Base-by-base conservation (phyloP, 1,140 invertebrate genomes). In the Babylonia areolata region DNA sequence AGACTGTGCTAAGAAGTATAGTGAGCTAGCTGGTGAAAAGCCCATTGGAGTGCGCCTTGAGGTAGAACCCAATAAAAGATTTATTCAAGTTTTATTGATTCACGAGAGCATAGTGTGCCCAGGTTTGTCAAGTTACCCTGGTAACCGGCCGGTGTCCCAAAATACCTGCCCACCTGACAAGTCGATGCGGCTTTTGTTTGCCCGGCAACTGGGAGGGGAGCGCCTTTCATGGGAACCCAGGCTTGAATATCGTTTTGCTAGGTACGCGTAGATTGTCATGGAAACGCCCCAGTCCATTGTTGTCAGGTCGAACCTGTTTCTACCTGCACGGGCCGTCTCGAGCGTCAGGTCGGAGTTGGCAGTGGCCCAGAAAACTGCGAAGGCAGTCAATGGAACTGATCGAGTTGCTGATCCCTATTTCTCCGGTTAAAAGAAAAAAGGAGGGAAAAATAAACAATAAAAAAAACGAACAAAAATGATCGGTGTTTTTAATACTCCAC, bases 31-130 rank as follows among this genome's bases (percentile, higher is more conserved):
- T 64, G 39, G 78, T n/a, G 39, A 81, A 84, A 73, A 33, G 64
- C 39, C 69, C 82, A 46, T 33, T 73, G 64, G 75, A 23, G 15
- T 64, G 82, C 82, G 69, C 42, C 77, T 87, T 84, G 85, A 77
- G 88, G 86, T 84, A 80, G 84, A 86, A 77, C 69, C 73, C 86
- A 85, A 90, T 91, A 88, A 91, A 91, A 91, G 90, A 90, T 91
- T 91, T 88, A 91, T 90, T 90, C 87, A 88, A 89, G 51, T 87
- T 80, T 87, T 89, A 90, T 90, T 91, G 89, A 90, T 90, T 90
- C 73, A 89, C n/a, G 35, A 23, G 73, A 64, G 64, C 79, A 81
- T 85, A 81, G 77, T 83, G 46, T 54, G 84, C 79, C 85, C 83
- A 6, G 58, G 86, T 87, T 89, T 88, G 89, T 89, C 88, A 42